Base-by-base conservation (phyloP, 92 coral and sea anemone genomes). In the Phymanthus crucifer region DNA sequence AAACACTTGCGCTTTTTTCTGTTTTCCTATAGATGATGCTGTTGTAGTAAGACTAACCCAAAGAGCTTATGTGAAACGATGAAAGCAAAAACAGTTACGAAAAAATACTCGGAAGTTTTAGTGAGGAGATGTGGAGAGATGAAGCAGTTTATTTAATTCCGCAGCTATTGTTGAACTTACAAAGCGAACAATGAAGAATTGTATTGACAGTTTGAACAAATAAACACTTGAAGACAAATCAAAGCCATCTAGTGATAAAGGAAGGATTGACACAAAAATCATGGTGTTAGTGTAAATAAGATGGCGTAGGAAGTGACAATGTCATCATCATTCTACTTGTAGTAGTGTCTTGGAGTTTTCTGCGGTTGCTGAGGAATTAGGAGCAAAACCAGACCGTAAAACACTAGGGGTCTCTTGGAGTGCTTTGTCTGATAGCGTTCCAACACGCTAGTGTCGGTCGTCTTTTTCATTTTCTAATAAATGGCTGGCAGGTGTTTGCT, bases 391-490 rank as follows among this genome's bases (percentile, higher is more conserved):
- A 24, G 40, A 43, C 81, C 61, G 32, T 69, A 32, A 8, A 19
- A 19, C 34, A 9, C 3, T 26, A 13, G 47, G 71, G 57, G 47
- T 36, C 9, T 8, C 2, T 38, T 26, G 47, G 4, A 40, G 26
- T 29, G 70, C 70, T 56, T 79, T 79, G 75, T 68, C 47, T 21
- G 31, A 9, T 67, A 47, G 70, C 83, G 83, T 69, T 40, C 75
- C 58, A 61, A 35, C 72, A 78, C 82, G 72, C 72, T 43, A 79
- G 14, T 21, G 75, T 36, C 75, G 52, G 83, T 79, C 74, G 83
- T n/a, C 70, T 76, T 19, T 57, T 76, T 58, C 45, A 76, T 40
- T 57, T 57, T 7, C 50, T 57, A 56, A 76, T 37, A 67, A 79
- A 79, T 23, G 43, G 16, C 1, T 14, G 2, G 40, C 83, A 79